Evolutionary conservation across 2,888 invertebrate species (phyloP), one percentile per base, ranked within the genome.

Genomic region (Ferdinandea cuprea): DNA sequence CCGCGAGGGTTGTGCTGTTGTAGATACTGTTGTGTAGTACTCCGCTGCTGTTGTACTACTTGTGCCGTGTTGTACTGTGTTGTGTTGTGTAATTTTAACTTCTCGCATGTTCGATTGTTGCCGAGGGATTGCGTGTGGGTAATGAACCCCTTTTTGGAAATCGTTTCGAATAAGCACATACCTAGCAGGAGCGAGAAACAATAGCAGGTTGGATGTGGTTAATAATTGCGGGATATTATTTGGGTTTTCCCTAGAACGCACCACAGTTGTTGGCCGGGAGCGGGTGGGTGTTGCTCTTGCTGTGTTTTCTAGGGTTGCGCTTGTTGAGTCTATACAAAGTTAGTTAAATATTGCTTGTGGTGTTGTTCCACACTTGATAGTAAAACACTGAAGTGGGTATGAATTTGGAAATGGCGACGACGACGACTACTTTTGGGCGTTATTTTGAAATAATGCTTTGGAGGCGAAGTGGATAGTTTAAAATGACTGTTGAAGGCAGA

Each of bases 41-140:
- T n/a, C n/a, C 46, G 56, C 28, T 37, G 42, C 48, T 25, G 21
- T 37, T 68, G 40, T 63, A 35, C 11, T 40, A 32, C 17, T 30
- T 56, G 65, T 32, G 52, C 56, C 25, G 68, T 68, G 68, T 69
- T 52, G 17, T 65, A 50, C 35, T 28, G 35, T 30, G 52, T 30
- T 35, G 66, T 68, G 76, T 76, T 83, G 78, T 83, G 83, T 83
- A 83, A 83, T 83, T 83, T 78, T 72, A 83, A 78, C 83, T 83
- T 83, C 83, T 83, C 78, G 83, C 83, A 83, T 83, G 83, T 83
- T 83, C 78, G 83, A 83, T 83, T 83, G 78, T 83, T 78, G 58
- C 66, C 54, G 72, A 50, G 54, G 68, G 72, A 78, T 83, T 83
- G 83, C 83, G 83, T 83, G 83, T 83, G 66, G 78, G 83, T 83